Conservation (phyloP, 92 coral and sea anemone species). For the Porites rus region DNA sequence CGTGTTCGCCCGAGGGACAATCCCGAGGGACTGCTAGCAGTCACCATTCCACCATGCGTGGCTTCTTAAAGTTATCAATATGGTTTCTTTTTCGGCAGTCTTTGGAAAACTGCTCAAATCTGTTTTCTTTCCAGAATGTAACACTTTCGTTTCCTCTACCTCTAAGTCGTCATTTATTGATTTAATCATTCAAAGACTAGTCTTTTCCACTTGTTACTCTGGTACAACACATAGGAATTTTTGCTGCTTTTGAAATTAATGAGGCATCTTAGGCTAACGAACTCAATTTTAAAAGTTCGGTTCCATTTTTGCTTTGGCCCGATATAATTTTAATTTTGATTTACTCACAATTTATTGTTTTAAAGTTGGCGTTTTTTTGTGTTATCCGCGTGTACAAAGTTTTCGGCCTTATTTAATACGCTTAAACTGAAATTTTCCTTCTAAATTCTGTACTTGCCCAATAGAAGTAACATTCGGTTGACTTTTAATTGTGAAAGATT, state of each 20-base stretch:
- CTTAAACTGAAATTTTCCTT: no score
- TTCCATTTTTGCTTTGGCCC: neutral
- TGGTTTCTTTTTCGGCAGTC: neutral
- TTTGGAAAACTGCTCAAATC: neutral
- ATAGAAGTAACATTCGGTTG: no score
- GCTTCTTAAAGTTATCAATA: no score
- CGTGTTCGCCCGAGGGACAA: neutral
- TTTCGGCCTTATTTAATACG: neutral
- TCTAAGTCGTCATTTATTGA: neutral
- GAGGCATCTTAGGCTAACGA: neutral
- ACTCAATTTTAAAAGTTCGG: neutral
- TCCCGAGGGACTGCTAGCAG: no score
- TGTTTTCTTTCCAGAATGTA: neutral
- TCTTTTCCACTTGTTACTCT: no score
- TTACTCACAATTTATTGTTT: neutral
- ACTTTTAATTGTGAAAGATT: no score
- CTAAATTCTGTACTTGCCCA: no score
- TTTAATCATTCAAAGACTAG: neutral
- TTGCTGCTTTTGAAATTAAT: neutral
- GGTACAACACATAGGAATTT: neutral
- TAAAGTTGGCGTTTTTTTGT: conserved; percentile 5
- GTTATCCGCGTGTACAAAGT: conserved; percentile 34
- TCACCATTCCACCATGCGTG: no score
- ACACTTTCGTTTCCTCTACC: neutral
- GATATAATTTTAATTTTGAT: no score